A percentile compares a stretch with the other conserved stretches of the same genome.
phyloP scores from a whole-genome alignment of 2,797 vertebrate genomes.

The Sebastes nivosus region DNA sequence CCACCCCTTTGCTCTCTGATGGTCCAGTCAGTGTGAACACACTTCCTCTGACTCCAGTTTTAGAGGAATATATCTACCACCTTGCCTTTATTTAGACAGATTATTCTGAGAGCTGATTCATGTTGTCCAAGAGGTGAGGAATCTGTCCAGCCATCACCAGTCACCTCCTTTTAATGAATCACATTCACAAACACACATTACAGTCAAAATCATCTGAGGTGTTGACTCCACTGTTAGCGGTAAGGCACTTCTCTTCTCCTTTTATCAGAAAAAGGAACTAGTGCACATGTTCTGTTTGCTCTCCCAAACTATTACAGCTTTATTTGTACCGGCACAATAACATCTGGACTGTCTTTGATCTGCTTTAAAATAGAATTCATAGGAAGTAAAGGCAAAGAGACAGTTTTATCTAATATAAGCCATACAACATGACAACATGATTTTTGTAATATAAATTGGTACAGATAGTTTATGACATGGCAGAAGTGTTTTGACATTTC shows the following conservation, averaged over 20 bases:
- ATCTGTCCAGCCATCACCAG: constrained; percentile 19
- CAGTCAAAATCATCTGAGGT: constrained; percentile 35
- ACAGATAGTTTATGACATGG: not conserved
- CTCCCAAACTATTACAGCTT: not conserved
- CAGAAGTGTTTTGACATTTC: constrained; percentile 13
- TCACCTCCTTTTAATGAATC: constrained; percentile 52
- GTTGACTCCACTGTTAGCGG: constrained; percentile 3
- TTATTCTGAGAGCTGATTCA: constrained; percentile 68
- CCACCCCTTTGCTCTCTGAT: too few relatives aligned
- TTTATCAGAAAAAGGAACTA: constrained; percentile 30
- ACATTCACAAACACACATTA: constrained; percentile 23
- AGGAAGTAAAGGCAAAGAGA: not conserved
- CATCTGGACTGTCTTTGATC: not conserved
- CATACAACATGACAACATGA: not conserved
- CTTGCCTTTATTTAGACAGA: constrained; percentile 41
- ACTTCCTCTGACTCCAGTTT: constrained; percentile 1
- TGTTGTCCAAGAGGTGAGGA: constrained; percentile 47
- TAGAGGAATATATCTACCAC: constrained; percentile 2
- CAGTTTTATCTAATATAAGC: not conserved
- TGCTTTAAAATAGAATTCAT: not conserved
- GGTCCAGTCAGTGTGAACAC: not conserved
- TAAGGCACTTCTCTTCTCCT: constrained; percentile 46
- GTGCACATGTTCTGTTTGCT: not conserved
- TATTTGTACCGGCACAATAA: not conserved
- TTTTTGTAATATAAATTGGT: not conserved